These are phyloP conservation scores for Bombus huntii DNA, from an alignment of 1,140 invertebrate genomes.

Conservation along the genomic window DNA sequence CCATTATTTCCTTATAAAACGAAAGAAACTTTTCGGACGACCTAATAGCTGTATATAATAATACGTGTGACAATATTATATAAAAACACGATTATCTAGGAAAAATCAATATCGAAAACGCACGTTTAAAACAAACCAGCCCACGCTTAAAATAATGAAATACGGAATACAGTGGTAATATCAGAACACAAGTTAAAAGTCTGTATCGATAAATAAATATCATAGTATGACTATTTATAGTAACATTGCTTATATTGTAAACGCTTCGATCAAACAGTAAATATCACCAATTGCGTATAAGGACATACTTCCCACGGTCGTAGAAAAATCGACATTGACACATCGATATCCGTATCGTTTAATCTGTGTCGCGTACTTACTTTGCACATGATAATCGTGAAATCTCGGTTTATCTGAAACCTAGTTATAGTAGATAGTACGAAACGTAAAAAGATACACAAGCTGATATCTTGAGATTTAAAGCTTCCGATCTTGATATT, in stretches of 20 bases:
- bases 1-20: too few species aligned
- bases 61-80: background rate
- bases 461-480: too few species aligned
- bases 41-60: background rate
- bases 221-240: background rate
- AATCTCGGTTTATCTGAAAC: background rate
- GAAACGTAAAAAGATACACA: too few species aligned
- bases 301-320: constrained; percentile 2
- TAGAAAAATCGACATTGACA: background rate
- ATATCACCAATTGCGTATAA: background rate
- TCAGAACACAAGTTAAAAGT: background rate
- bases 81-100: background rate
- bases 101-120: too few species aligned
- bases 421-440: too few species aligned
- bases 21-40: too few species aligned
- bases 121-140: background rate
- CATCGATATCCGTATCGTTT: background rate
- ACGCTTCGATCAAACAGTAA: background rate
- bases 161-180: background rate
- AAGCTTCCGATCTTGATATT: too few species aligned
- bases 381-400: background rate
- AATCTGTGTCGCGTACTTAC: background rate
- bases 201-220: background rate
- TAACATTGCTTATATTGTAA: background rate
- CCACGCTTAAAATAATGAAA: background rate